Evolutionary conservation across 2,888 invertebrate species (phyloP).

Genomic region (Trachelus stipa): DNA sequence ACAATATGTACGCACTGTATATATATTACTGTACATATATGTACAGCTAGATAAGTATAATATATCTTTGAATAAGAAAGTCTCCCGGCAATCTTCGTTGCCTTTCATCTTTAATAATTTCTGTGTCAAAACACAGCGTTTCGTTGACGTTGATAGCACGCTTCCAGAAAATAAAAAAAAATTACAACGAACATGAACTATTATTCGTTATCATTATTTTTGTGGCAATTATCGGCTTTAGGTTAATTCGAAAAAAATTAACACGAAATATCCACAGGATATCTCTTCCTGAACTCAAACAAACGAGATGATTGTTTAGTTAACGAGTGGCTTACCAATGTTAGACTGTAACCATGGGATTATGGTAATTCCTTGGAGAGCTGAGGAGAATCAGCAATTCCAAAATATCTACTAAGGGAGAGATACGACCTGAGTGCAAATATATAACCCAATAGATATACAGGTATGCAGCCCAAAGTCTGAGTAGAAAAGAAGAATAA

Average conservation of each 20-base stretch:
- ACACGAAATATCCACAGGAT: neutral
- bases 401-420: neutral
- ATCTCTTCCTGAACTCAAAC: neutral
- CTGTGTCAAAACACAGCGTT: too few species aligned
- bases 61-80: too few species aligned
- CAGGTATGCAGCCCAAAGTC: neutral
- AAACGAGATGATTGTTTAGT: slow-evolving; percentile 2
- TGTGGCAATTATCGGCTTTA: neutral
- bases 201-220: neutral
- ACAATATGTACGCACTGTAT: neutral
- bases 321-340: slow-evolving; percentile 11
- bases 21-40: too few species aligned
- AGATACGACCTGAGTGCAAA: neutral
- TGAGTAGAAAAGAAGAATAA: neutral
- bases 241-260: neutral
- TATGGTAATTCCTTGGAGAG: slow-evolving; percentile 38
- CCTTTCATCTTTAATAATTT: too few species aligned
- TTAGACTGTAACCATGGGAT: slow-evolving; percentile 28
- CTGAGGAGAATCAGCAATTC: neutral
- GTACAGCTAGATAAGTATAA: too few species aligned
- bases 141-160: too few species aligned
- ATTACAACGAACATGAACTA: too few species aligned
- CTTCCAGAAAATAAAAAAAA: too few species aligned
- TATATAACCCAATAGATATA: neutral
- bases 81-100: too few species aligned